Percentiles rank a stretch among this genome's conserved stretches.
phyloP scores from a whole-genome alignment of 2,113 vertebrate genomes.

The Callospermophilus lateralis region DNA sequence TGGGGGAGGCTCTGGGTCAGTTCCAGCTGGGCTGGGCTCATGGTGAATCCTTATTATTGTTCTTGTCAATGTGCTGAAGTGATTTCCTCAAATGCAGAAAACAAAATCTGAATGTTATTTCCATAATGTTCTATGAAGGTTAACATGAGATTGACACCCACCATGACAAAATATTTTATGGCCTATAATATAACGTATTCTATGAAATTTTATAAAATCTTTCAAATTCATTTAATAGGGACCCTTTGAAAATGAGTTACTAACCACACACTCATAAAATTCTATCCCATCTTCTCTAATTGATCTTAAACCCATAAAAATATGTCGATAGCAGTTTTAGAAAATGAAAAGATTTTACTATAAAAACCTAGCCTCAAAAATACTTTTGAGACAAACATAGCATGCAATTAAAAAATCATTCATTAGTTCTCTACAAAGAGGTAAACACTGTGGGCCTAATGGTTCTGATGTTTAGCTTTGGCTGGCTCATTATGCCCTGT shows the following conservation, averaged over 20 bases:
- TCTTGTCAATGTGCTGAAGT: rapidly evolving
- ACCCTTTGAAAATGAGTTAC: neutral
- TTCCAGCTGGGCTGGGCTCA: neutral
- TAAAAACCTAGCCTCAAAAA: constrained; percentile 9
- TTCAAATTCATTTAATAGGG: neutral
- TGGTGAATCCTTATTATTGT: rapidly evolving
- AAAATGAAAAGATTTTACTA: neutral
- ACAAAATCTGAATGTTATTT: too few relatives aligned
- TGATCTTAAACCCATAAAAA: neutral
- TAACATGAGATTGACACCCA: rapidly evolving
- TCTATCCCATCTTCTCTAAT: neutral
- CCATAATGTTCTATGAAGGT: neutral
- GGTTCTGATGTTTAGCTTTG: neutral
- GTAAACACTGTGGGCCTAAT: neutral
- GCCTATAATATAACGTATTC: neutral
- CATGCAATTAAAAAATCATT: neutral
- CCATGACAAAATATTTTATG: neutral
- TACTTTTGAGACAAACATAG: neutral
- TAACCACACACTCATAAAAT: neutral
- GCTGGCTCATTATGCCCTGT: neutral
- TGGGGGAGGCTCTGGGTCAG: neutral
- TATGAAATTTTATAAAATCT: neutral
- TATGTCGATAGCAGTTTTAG: neutral
- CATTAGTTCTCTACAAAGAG: neutral
- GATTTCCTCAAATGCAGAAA: neutral